These are phyloP conservation scores for Drosophila albomicans DNA, from an alignment of 1,140 invertebrate genomes.

Conservation along the genomic window DNA sequence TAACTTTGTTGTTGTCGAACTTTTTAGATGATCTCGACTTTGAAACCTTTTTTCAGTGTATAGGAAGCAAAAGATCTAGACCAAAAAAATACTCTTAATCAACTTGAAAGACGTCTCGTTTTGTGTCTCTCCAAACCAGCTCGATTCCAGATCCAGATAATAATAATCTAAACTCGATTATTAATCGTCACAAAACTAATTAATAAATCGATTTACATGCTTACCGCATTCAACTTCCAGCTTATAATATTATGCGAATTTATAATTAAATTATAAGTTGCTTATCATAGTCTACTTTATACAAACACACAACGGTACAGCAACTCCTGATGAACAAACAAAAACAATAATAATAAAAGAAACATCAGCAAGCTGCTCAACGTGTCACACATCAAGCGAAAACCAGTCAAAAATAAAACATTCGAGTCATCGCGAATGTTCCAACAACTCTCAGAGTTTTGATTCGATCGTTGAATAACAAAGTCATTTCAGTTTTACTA, in stretches of 20 bases:
- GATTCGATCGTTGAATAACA: slow-evolving; percentile 10
- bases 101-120: background rate
- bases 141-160: background rate
- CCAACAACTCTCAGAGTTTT: background rate
- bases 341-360: slow-evolving; percentile 5
- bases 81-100: background rate
- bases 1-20: too few relatives aligned
- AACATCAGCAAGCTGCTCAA: background rate
- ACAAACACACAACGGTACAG: slow-evolving; percentile 1
- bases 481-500: background rate
- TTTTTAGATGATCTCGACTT: too few relatives aligned
- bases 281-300: slow-evolving; percentile 5
- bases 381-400: background rate
- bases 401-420: slow-evolving; percentile 13
- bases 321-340: background rate
- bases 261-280: slow-evolving; percentile 31
- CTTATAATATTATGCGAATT: slow-evolving; percentile 42
- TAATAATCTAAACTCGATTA: background rate
- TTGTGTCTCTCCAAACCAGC: background rate
- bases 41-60: background rate
- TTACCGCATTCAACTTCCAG: slow-evolving; percentile 14
- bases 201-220: slow-evolving; percentile 46
- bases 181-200: slow-evolving; percentile 2
- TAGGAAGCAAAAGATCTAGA: background rate
- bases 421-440: slow-evolving; percentile 5